Percentiles rank a stretch among this genome's conserved stretches.
Conservation (phyloP, 92 coral and sea anemone genomes). For the Epizoanthus ramosus region DNA sequence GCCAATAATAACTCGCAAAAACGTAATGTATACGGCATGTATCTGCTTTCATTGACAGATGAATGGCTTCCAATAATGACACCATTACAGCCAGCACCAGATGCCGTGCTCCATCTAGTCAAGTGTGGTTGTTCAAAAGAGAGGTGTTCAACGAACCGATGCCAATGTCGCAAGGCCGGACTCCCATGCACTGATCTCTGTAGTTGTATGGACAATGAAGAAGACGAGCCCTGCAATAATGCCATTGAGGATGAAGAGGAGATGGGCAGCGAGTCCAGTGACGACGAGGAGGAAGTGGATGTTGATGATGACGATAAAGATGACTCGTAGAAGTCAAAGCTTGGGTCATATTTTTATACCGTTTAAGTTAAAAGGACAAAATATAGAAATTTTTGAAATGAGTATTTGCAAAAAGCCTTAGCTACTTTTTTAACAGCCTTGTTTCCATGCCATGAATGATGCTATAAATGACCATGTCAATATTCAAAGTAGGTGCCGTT, state of each 20-base stretch:
- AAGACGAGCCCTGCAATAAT: slow-evolving; percentile 44
- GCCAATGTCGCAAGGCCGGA: slow-evolving; percentile 45
- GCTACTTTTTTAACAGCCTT: slow-evolving; percentile 1
- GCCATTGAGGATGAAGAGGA: slow-evolving; percentile 25
- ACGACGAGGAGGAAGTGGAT: slow-evolving; percentile 10
- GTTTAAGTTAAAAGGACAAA: slow-evolving; percentile 15
- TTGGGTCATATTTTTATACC: background rate
- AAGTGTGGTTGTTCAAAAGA: slow-evolving; percentile 55
- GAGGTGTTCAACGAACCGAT: slow-evolving; percentile 52
- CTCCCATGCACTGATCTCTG: slow-evolving; percentile 46
- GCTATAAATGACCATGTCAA: slow-evolving; percentile 22
- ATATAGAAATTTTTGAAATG: slow-evolving; percentile 5
- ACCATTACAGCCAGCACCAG: slow-evolving; percentile 38
- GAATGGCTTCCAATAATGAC: slow-evolving; percentile 25
- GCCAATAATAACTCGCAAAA: slow-evolving; percentile 21
- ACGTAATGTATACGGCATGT: slow-evolving; percentile 12
- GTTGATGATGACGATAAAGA: slow-evolving; percentile 17
- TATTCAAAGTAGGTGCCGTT: slow-evolving; percentile 25
- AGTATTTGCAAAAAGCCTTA: slow-evolving; percentile 21
- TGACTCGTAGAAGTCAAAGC: background rate
- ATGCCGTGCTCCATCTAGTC: slow-evolving; percentile 61
- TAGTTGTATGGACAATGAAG: slow-evolving; percentile 40
- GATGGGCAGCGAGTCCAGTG: slow-evolving; percentile 32
- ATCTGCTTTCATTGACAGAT: background rate
- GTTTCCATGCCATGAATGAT: slow-evolving; percentile 16